Evolutionary conservation across 1,140 invertebrate species (phyloP).

Genomic region (Macrocentrus cingulum): DNA sequence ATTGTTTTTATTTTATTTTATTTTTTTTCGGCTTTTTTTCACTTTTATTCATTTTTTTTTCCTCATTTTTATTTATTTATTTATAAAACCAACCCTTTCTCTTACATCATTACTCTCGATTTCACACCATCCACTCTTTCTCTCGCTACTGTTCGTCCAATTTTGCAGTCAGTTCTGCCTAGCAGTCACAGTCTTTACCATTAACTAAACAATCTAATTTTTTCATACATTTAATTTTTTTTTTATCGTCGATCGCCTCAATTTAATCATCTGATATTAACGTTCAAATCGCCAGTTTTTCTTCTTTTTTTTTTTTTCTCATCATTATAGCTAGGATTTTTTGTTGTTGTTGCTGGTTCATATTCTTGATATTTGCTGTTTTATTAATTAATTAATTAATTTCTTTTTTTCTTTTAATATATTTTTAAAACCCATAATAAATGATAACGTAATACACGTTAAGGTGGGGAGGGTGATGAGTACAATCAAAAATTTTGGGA

Average conservation of each 20-base stretch:
- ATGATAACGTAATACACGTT: constrained; percentile 7
- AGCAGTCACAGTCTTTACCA: constrained; percentile 32
- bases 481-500: constrained; percentile 41
- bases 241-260: constrained; percentile 30
- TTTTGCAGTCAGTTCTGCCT: constrained; percentile 27
- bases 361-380: constrained; percentile 25
- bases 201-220: constrained; percentile 25
- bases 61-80: constrained; percentile 39
- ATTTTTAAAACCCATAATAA: constrained; percentile 34
- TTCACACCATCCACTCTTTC: constrained; percentile 30
- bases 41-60: constrained; percentile 16
- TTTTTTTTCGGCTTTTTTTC: constrained; percentile 25
- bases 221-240: constrained; percentile 19
- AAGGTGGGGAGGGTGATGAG: constrained; percentile 36
- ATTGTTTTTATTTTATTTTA: constrained; percentile 31
- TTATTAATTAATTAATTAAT: constrained; percentile 41
- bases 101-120: constrained; percentile 35
- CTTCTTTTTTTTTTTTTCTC: constrained; percentile 14
- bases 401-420: constrained; percentile 25
- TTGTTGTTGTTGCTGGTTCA: too few relatives aligned
- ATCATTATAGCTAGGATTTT: constrained; percentile 32
- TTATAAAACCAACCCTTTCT: constrained; percentile 45
- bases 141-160: constrained; percentile 16
- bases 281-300: constrained; percentile 1
- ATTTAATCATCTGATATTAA: constrained; percentile 17